Percentiles rank a stretch among this genome's conserved stretches.
These are phyloP conservation scores for Phalacrocorax carbo DNA, from an alignment of 2,113 vertebrate genomes.

Conservation along the genomic window DNA sequence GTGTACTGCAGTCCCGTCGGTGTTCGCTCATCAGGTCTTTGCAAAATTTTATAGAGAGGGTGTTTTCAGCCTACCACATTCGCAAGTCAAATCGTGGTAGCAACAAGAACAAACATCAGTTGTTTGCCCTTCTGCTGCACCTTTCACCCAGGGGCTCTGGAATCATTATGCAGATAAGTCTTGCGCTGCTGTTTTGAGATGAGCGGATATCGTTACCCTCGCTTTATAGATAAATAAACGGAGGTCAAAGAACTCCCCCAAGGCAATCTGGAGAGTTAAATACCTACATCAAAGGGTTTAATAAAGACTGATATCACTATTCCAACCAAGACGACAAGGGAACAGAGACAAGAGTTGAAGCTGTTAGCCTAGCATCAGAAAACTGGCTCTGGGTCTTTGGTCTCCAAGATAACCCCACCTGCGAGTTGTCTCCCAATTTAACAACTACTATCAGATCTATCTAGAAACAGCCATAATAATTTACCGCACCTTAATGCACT, in stretches of 20 bases:
- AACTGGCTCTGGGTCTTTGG: neutral
- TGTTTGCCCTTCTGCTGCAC: neutral
- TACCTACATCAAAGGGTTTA: neutral
- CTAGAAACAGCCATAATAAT: neutral
- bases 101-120: neutral
- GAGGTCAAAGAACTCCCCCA: neutral
- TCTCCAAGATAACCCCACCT: neutral
- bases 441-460: neutral
- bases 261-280: neutral
- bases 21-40: neutral
- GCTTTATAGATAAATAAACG: neutral
- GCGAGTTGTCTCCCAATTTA: neutral
- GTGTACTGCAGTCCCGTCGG: neutral
- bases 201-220: neutral
- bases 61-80: neutral
- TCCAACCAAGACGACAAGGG: neutral
- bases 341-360: neutral
- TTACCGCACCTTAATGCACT: fast-evolving
- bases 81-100: neutral
- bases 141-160: neutral
- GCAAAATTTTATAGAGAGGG: neutral
- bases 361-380: neutral
- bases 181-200: neutral
- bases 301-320: neutral
- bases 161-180: neutral